Base-by-base conservation (phyloP, 2,888 invertebrate genomes). In the Candidula unifasciata region DNA sequence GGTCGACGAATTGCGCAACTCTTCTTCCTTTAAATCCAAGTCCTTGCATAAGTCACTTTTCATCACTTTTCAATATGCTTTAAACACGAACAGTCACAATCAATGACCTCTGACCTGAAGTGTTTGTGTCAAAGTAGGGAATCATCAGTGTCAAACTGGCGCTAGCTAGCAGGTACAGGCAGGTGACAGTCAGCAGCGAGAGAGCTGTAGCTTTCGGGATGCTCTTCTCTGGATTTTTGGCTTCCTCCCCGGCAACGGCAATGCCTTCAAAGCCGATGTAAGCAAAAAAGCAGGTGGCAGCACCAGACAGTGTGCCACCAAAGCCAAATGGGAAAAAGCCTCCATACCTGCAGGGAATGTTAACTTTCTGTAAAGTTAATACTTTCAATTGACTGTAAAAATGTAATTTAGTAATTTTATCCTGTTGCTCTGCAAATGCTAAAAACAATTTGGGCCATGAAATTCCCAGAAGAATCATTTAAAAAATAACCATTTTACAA, bases 191-290 rank as follows among this genome's bases (percentile, higher is more conserved):
- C 10, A 88, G 76, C 66, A 93, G 88, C 21, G 92, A 88, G 10
- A 89, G 84, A 18, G 90, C 88, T 3, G 91, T 94, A 16, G 94
- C 93, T 5, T 93, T 87, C 2, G 94, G 94, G 71, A 94, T 93
- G 2, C 93, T 92, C 35, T 90, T 90, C 68, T 92, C 91, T 2
- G 94, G 94, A 73, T 92, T 90, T 86, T 87, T 88, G 0, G 93
- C 93, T 88, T 94, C 94, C 88, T 94, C 94, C 6, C 93, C 93
- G 8, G 94, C 93, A 6, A 93, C 91, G 0, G 94, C 93, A 35
- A 94, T 92, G 3, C 94, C 93, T 86, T 94, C 94, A 87, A 94
- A 94, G 27, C 93, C 93, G 37, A 92, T 93, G 87, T 93, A 94
- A 10, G 94, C 94, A 88, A 93, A 94, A 89, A 94, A 94, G 85